phyloP scores from a whole-genome alignment of 1,140 invertebrate species.

The Lasaia peninsularis region DNA sequence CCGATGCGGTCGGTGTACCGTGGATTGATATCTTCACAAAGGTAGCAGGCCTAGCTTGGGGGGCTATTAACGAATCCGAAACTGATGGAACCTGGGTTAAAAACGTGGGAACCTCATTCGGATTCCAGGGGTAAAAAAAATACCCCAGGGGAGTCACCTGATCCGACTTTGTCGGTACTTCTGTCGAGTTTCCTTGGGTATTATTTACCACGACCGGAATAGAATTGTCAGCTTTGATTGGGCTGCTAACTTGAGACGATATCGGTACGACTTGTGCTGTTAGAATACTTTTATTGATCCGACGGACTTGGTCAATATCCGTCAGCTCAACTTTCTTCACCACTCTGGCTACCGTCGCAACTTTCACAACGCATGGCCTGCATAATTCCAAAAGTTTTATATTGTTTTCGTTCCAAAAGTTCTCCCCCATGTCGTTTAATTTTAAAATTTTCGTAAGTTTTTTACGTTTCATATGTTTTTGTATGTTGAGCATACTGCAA shows the following conservation, averaged over 20 bases:
- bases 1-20: too few species aligned
- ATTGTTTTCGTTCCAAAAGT: background rate
- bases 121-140: too few species aligned
- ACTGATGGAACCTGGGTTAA: too few species aligned
- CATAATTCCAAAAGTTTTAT: background rate
- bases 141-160: background rate
- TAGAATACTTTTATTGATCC: constrained; percentile 23
- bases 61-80: too few species aligned
- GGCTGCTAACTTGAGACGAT: background rate
- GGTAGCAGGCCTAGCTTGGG: too few species aligned
- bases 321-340: constrained; percentile 21
- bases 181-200: background rate
- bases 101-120: too few species aligned
- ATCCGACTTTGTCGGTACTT: background rate
- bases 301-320: constrained; percentile 23
- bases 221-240: too few species aligned
- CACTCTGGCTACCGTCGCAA: background rate
- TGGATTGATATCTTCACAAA: too few species aligned
- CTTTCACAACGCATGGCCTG: constrained; percentile 1
- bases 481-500: background rate
- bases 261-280: constrained; percentile 24
- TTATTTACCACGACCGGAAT: too few species aligned
- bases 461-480: background rate
- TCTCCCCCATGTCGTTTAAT: background rate
- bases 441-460: background rate